These are phyloP conservation scores for Reticulitermes lucifugus DNA, from an alignment of 2,888 invertebrate species.

Conservation along the genomic window DNA sequence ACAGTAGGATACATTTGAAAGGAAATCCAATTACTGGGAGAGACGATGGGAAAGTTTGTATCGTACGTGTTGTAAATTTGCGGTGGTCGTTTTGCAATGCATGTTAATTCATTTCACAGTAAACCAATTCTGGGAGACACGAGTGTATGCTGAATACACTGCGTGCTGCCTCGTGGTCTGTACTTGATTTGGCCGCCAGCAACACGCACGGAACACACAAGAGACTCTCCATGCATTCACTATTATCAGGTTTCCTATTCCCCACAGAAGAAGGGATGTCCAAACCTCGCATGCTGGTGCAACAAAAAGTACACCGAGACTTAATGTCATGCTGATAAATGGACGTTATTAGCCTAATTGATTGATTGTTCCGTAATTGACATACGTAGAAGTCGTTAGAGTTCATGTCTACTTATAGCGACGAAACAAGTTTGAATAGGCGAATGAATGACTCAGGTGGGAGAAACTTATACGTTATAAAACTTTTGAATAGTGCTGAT, in stretches of 20 bases:
- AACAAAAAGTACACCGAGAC: too few relatives aligned
- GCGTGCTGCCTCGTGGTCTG: background rate
- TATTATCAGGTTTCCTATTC: background rate
- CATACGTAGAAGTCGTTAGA: too few relatives aligned
- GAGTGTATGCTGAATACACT: background rate
- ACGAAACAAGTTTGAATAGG: too few relatives aligned
- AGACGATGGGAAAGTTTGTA: background rate
- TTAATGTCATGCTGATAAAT: too few relatives aligned
- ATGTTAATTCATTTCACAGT: background rate
- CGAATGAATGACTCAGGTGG: too few relatives aligned
- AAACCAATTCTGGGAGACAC: background rate
- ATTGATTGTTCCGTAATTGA: too few relatives aligned
- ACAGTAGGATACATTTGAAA: background rate
- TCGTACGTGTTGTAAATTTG: background rate
- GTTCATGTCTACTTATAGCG: too few relatives aligned
- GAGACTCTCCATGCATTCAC: background rate
- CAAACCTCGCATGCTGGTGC: background rate
- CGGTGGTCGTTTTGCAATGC: background rate
- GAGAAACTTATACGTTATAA: too few relatives aligned
- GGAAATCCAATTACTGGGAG: background rate
- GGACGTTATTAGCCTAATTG: too few relatives aligned
- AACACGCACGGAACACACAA: background rate
- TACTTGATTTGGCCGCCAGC: background rate
- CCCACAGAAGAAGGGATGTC: background rate
- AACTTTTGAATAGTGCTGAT: too few relatives aligned